These are phyloP conservation scores for Cheirogaleus major DNA, from an alignment of 2,797 vertebrate genomes.

Conservation along the genomic window DNA sequence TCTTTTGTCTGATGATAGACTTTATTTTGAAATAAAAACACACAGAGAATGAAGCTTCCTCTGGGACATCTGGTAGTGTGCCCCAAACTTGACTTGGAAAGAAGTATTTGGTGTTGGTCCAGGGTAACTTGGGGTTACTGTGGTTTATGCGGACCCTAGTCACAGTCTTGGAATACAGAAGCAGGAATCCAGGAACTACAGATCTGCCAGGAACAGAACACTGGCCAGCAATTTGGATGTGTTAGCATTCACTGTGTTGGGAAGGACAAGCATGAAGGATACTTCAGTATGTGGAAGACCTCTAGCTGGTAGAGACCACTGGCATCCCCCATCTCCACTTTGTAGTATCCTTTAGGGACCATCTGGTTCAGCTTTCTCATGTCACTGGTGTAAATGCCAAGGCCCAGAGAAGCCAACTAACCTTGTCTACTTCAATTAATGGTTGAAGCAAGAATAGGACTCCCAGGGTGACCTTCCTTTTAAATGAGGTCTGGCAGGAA, in stretches of 20 bases:
- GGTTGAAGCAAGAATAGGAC: not conserved
- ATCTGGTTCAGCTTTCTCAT: not conserved
- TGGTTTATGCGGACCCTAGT: not conserved
- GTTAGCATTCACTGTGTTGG: not conserved
- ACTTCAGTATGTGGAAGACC: not conserved
- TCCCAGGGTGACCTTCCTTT: not conserved
- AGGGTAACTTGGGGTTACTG: slow-evolving; percentile 41
- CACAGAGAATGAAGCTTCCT: slow-evolving; percentile 56
- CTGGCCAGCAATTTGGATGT: not conserved
- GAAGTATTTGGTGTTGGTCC: not conserved
- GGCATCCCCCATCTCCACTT: not conserved
- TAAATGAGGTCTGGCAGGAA: not conserved
- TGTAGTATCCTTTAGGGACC: not conserved
- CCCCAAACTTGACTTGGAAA: slow-evolving; percentile 49
- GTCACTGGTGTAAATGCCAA: not conserved
- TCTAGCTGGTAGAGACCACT: not conserved
- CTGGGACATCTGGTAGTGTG: slow-evolving; percentile 41
- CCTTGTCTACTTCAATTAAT: not conserved
- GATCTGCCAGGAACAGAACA: not conserved
- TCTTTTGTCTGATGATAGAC: slow-evolving; percentile 66
- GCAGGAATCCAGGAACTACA: not conserved
- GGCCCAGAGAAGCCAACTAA: slow-evolving; percentile 26
- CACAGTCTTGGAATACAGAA: not conserved
- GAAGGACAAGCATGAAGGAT: not conserved
- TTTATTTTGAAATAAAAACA: slow-evolving; percentile 72